phyloP scores from a whole-genome alignment of 2,888 invertebrate species.

The Spialia ferax region DNA sequence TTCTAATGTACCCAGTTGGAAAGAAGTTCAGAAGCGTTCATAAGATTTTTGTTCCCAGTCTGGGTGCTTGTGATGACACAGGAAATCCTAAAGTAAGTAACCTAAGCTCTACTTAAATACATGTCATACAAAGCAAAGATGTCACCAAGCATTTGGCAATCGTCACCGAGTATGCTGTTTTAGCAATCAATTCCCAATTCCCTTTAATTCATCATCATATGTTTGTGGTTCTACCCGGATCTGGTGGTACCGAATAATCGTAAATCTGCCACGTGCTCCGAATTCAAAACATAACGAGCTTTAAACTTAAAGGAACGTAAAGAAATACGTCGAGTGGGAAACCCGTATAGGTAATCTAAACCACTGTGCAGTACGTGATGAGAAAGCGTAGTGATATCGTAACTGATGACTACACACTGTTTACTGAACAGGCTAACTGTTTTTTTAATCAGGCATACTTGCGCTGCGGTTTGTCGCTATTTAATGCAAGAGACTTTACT shows the following conservation, averaged over 20 bases:
- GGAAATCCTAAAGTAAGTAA: no score
- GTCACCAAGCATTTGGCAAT: neutral
- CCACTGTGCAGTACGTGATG: slow-evolving; percentile 75
- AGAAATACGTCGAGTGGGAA: slow-evolving; percentile 63
- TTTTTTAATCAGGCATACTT: no score
- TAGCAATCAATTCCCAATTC: slow-evolving; percentile 29
- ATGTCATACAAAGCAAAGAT: neutral
- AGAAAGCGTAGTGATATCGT: slow-evolving; percentile 62
- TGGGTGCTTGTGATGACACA: no score
- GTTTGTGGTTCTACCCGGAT: slow-evolving; percentile 46
- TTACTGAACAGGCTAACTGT: neutral
- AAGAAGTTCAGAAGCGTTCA: no score
- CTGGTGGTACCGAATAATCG: slow-evolving; percentile 68
- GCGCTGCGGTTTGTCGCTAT: no score
- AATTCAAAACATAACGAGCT: slow-evolving; percentile 61
- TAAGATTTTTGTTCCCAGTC: no score
- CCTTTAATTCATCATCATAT: slow-evolving; percentile 15
- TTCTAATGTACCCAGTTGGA: no score
- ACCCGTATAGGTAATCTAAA: slow-evolving; percentile 72
- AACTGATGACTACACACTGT: slow-evolving; percentile 39
- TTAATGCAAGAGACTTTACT: no score
- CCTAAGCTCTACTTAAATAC: no score
- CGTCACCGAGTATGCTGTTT: neutral
- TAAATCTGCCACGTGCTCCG: slow-evolving; percentile 71
- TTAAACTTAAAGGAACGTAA: slow-evolving; percentile 53